Percentiles rank a stretch among this genome's conserved stretches.
Conservation (phyloP, 2,888 invertebrate genomes). For the Tetramorium bicarinatum region DNA sequence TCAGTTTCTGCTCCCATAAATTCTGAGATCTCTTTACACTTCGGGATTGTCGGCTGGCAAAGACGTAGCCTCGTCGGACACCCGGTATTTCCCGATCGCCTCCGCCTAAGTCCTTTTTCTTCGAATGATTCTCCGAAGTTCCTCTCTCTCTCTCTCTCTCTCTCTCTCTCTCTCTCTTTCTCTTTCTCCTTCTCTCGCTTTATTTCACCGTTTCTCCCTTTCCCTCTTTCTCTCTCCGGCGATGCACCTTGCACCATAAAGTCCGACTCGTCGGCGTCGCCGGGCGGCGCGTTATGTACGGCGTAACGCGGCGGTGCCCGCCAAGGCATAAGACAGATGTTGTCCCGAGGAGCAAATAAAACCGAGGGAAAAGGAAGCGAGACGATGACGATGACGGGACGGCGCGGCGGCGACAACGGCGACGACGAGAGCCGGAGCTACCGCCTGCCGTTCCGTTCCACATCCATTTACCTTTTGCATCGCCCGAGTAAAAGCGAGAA, state of each 20-base stretch:
- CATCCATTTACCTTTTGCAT: conserved; percentile 62
- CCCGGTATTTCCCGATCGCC: conserved; percentile 41
- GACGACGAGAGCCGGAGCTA: conserved; percentile 59
- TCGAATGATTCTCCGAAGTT: conserved; percentile 78
- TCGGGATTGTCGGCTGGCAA: neutral
- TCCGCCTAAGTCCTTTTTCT: conserved; percentile 67
- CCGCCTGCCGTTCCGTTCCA: conserved; percentile 59
- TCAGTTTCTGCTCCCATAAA: neutral
- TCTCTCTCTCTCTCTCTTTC: conserved; percentile 2
- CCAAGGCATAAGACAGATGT: conserved; percentile 79
- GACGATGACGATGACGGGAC: conserved; percentile 35
- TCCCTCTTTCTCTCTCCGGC: conserved; percentile 41
- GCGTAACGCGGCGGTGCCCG: conserved; percentile 68
- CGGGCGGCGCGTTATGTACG: conserved; percentile 65
- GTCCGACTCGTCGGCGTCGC: conserved; percentile 70
- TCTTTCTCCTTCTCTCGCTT: neutral
- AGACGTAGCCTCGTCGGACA: conserved; percentile 20
- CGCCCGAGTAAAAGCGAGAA: conserved; percentile 45
- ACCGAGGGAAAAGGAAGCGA: conserved; percentile 57
- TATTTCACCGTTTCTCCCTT: neutral
- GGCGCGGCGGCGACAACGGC: conserved; percentile 54
- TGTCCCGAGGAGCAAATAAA: conserved; percentile 74
- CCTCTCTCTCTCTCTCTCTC: conserved; percentile 30
- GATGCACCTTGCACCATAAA: conserved; percentile 79
- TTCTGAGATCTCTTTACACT: neutral